Conservation (phyloP, 2,113 vertebrate species). For the Thryonomys swinderianus region DNA sequence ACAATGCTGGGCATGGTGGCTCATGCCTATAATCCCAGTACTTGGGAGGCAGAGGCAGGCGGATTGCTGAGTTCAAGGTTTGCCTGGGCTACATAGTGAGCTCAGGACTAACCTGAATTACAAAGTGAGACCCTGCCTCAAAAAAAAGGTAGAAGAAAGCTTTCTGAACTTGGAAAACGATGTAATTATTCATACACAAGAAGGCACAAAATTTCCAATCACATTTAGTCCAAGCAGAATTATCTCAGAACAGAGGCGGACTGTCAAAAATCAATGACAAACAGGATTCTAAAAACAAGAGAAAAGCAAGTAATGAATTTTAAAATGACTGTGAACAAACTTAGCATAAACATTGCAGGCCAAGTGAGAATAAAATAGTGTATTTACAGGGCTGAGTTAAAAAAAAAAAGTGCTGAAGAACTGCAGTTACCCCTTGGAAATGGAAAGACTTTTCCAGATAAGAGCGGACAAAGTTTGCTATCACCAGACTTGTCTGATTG, state of each 20-base stretch:
- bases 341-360: neutral
- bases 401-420: neutral
- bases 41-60: too few species aligned
- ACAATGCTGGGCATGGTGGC: too few species aligned
- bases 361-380: neutral
- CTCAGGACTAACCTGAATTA: too few species aligned
- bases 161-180: neutral
- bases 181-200: neutral
- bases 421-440: neutral
- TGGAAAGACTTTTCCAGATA: neutral
- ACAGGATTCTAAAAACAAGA: too few species aligned
- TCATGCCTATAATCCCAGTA: too few species aligned
- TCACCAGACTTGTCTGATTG: neutral
- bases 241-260: neutral
- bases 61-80: too few species aligned
- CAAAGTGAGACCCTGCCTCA: too few species aligned
- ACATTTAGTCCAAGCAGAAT: neutral
- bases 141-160: neutral
- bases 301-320: neutral
- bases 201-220: neutral
- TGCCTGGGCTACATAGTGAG: too few species aligned
- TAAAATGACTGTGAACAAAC: neutral
- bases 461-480: neutral
- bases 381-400: neutral
- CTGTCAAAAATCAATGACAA: neutral